Percentiles rank a stretch among this genome's conserved stretches.
These are phyloP conservation scores for Chrysoperla carnea DNA, from an alignment of 1,140 invertebrate species.

Conservation along the genomic window DNA sequence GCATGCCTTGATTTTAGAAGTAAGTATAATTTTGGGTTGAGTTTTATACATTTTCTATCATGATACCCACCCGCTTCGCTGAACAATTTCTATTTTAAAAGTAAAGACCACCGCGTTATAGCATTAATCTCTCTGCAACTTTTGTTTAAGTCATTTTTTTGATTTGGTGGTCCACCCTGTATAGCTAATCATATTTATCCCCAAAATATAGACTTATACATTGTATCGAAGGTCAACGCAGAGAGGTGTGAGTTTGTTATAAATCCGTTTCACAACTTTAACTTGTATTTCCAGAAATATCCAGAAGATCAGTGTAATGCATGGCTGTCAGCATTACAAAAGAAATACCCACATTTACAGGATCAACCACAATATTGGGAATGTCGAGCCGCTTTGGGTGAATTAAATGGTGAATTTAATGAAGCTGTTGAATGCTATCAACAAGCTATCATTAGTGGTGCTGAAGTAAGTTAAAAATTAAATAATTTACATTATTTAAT, in stretches of 20 bases:
- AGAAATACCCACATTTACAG: conserved; percentile 20
- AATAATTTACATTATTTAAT: neutral
- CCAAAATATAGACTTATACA: too few species aligned
- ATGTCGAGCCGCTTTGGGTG: conserved; percentile 32
- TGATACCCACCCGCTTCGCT: too few species aligned
- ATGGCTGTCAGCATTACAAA: conserved; percentile 28
- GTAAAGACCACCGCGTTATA: too few species aligned
- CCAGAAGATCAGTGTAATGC: conserved; percentile 27
- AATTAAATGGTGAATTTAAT: conserved; percentile 27
- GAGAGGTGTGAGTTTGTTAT: neutral
- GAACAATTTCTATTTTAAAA: too few species aligned
- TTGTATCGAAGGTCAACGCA: too few species aligned
- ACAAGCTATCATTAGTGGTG: conserved; percentile 30
- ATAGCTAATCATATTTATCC: too few species aligned
- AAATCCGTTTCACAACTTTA: neutral
- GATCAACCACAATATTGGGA: conserved; percentile 33
- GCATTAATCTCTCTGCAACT: too few species aligned
- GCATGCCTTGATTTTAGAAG: conserved; percentile 18
- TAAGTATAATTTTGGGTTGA: conserved; percentile 5
- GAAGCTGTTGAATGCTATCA: conserved; percentile 33
- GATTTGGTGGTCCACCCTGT: too few species aligned
- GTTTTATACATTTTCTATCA: too few species aligned
- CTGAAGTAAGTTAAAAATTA: conserved; percentile 21
- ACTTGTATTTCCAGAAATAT: conserved; percentile 17
- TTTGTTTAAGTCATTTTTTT: too few species aligned